A percentile compares a stretch with the other conserved stretches of the same genome.
Conservation (phyloP, 1,140 invertebrate genomes). For the Drosophila yakuba region DNA sequence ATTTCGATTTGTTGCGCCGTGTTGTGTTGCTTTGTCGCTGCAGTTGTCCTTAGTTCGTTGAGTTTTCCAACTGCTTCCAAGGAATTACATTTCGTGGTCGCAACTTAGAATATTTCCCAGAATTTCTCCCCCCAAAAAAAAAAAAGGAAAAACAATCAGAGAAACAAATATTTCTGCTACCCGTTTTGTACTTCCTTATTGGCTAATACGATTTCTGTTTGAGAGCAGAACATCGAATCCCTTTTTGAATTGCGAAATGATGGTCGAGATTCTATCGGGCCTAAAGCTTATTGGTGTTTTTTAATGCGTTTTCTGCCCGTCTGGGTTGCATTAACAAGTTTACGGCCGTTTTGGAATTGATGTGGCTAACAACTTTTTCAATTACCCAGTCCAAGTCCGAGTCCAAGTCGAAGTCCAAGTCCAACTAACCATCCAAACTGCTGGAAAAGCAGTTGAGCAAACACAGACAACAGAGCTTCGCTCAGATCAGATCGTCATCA, state of each 20-base stretch:
- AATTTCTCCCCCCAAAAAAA: constrained; percentile 21
- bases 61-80: constrained; percentile 46
- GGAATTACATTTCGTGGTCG: constrained; percentile 45
- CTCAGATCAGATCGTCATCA: constrained; percentile 58
- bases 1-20: constrained; percentile 70
- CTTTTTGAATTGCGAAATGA: constrained; percentile 23
- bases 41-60: constrained; percentile 21
- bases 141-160: constrained; percentile 22
- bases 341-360: constrained; percentile 75
- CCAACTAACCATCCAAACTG: constrained; percentile 1
- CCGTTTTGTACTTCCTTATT: constrained; percentile 69
- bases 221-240: constrained; percentile 23
- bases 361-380: constrained; percentile 81
- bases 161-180: constrained; percentile 33
- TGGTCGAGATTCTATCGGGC: constrained; percentile 16
- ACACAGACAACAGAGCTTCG: constrained; percentile 7
- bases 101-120: constrained; percentile 58
- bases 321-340: constrained; percentile 70
- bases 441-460: constrained; percentile 27
- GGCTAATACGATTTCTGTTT: constrained; percentile 18
- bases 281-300: constrained; percentile 57
- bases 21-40: constrained; percentile 37
- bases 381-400: constrained; percentile 47
- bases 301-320: constrained; percentile 54
- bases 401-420: not conserved